Evolutionary conservation across 92 coral and sea anemone genomes (phyloP).

Genomic region (Siderastrea radians): DNA sequence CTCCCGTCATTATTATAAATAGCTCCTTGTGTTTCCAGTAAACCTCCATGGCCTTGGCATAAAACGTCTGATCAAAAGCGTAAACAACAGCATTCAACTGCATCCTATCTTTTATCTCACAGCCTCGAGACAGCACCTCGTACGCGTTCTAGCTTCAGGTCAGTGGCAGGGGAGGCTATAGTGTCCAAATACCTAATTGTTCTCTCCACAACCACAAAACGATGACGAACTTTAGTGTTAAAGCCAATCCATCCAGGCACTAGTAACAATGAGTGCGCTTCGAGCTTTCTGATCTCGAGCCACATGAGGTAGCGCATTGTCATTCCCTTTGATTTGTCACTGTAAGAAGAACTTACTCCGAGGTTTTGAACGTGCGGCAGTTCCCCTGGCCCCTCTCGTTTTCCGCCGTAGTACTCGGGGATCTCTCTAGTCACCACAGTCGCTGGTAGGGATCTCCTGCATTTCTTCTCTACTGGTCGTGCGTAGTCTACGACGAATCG

Average conservation of each 20-base stretch:
- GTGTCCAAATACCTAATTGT: slow-evolving; percentile 76
- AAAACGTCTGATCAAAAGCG: slow-evolving; percentile 81
- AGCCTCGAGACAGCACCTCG: slow-evolving; percentile 78
- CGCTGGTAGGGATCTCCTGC: slow-evolving; percentile 69
- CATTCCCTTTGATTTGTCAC: slow-evolving; percentile 52
- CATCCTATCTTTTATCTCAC: slow-evolving; percentile 72
- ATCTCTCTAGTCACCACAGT: slow-evolving; percentile 65
- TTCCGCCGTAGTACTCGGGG: slow-evolving; percentile 83
- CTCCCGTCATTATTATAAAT: slow-evolving; percentile 82
- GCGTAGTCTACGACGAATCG: slow-evolving; percentile 55
- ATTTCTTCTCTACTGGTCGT: slow-evolving; percentile 69
- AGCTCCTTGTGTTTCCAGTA: slow-evolving; percentile 72
- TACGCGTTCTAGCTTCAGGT: slow-evolving; percentile 70
- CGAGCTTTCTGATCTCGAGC: slow-evolving; percentile 77
- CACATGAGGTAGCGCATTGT: slow-evolving; percentile 72
- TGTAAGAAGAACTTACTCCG: slow-evolving; percentile 63
- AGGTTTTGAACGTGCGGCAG: slow-evolving; percentile 66
- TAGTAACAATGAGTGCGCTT: slow-evolving; percentile 76
- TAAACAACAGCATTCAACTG: slow-evolving; percentile 74
- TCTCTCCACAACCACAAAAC: slow-evolving; percentile 73
- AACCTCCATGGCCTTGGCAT: slow-evolving; percentile 80
- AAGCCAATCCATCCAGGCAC: slow-evolving; percentile 91
- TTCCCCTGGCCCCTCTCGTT: slow-evolving; percentile 76
- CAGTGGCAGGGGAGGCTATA: slow-evolving; percentile 81
- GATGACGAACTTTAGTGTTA: slow-evolving; percentile 67